phyloP scores from a whole-genome alignment of 2,113 vertebrate species.

The Tupaia chinensis region DNA sequence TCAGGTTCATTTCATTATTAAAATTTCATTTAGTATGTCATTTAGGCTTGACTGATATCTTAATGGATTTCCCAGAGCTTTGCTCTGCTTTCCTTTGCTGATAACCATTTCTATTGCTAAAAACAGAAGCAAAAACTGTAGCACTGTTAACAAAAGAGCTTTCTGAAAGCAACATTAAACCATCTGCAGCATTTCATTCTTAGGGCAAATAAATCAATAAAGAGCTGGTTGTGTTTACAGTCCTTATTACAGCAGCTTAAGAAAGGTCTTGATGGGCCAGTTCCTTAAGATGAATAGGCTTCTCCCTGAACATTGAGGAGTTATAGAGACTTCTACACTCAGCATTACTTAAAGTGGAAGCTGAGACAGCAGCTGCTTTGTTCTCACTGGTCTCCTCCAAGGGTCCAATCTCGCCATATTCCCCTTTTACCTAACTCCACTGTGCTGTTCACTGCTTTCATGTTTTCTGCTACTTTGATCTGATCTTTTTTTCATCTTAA shows the following conservation, averaged over 20 bases:
- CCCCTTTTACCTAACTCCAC: background rate
- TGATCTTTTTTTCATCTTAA: background rate
- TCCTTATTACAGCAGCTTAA: slow-evolving; percentile 58
- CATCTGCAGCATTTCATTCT: slow-evolving; percentile 67
- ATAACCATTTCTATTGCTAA: slow-evolving; percentile 55
- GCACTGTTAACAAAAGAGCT: slow-evolving; percentile 71
- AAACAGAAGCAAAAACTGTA: slow-evolving; percentile 56
- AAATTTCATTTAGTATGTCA: slow-evolving; percentile 67
- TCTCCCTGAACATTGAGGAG: background rate
- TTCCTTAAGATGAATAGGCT: slow-evolving; percentile 17
- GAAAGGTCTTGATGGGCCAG: slow-evolving; percentile 50
- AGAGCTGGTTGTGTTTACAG: slow-evolving; percentile 45
- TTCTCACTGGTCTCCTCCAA: background rate
- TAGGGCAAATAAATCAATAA: slow-evolving; percentile 69
- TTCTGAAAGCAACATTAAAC: slow-evolving; percentile 72
- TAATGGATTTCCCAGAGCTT: slow-evolving; percentile 68
- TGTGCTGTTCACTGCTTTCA: background rate
- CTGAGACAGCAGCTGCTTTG: background rate
- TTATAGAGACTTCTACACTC: background rate
- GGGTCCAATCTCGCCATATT: background rate
- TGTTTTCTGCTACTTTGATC: background rate
- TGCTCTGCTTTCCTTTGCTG: slow-evolving; percentile 58
- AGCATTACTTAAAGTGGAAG: background rate
- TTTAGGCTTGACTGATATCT: slow-evolving; percentile 66
- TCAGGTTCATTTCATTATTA: slow-evolving; percentile 74